A percentile compares a stretch with the other conserved stretches of the same genome.
phyloP scores from a whole-genome alignment of 2,797 vertebrate genomes.

The Cyprinodon diabolis region DNA sequence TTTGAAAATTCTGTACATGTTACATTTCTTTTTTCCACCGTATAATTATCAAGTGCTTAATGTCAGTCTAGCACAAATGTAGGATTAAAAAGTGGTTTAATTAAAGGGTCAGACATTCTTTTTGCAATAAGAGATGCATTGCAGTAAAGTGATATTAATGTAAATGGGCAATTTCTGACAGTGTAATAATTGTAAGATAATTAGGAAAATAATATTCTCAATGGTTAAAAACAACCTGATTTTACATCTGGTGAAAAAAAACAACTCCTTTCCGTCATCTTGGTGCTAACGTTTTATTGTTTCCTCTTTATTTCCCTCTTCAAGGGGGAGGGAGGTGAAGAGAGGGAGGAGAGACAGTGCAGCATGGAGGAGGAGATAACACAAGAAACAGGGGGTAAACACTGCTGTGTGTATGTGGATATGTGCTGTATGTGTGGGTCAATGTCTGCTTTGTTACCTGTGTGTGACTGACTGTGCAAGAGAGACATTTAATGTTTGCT shows the following conservation, averaged over 20 bases:
- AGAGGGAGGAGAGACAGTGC: slow-evolving; percentile 80
- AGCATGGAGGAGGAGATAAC: slow-evolving; percentile 78
- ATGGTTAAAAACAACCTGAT: neutral
- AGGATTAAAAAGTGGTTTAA: neutral
- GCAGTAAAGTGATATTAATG: neutral
- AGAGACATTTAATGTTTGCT: slow-evolving; percentile 26
- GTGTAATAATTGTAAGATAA: neutral
- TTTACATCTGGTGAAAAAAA: neutral
- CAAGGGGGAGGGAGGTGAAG: slow-evolving; percentile 82
- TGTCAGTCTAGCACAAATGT: neutral
- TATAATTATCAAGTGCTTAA: neutral
- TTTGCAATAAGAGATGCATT: neutral
- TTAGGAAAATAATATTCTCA: neutral
- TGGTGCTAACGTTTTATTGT: slow-evolving; percentile 28
- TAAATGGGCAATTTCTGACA: neutral
- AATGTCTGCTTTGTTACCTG: slow-evolving; percentile 28
- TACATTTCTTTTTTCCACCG: no score
- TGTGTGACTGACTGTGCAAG: slow-evolving; percentile 26
- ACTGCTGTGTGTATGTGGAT: slow-evolving; percentile 18
- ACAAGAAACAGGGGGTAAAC: slow-evolving; percentile 78
- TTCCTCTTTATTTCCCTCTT: slow-evolving; percentile 38
- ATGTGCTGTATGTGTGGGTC: slow-evolving; percentile 26
- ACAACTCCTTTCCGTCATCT: slow-evolving; percentile 5
- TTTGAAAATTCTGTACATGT: no score
- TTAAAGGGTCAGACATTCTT: no score